Base-by-base conservation (phyloP, 2,797 vertebrate species). In the Delichon dasypus region DNA sequence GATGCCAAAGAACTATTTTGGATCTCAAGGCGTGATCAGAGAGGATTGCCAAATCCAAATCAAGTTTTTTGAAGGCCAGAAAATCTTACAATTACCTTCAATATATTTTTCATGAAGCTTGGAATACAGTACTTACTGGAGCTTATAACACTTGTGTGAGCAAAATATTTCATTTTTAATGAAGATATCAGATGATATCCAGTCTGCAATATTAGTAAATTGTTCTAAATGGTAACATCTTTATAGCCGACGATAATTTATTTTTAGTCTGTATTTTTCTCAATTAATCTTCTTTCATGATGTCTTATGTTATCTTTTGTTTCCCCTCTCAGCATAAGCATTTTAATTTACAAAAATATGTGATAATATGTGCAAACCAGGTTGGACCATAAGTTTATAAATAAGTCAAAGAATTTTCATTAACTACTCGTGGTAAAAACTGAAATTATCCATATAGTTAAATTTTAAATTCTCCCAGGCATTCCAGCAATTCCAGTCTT, bases 41-140 rank as follows among this genome's bases (percentile, higher is more conserved):
- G 47, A 64, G 11, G 38, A 62, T 38, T 66, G 19, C 13, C 36
- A 70, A 62, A 55, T 74, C 4, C 15, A 40, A 74, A 83, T 58
- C 30, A 73, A 90, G 9, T 55, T 55, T 23, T 30, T 7, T 27
- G 19, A 82, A 25, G 30, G 44, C 21, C 55, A 74, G 40, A 84
- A 70, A 73, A 53, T 60, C 30, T 88, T 64, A 32, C 13, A 7
- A 27, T 55, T 1, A 0, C 58, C 45, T 64, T 78, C 11, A 9
- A 45, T n/a, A 9, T 10, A 40, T 36, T 89, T 90, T 78, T 34
- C 16, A 25, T 68, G 20, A 48, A 85, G 71, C 36, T 68, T 60
- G 8, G 6, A 16, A 16, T 38, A n/a, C 0, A 0, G 9, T 64
- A 53, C 13, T 67, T 81, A 29, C n/a, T 55, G 17, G 40, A 55